Percentiles rank a stretch among this genome's conserved stretches.
phyloP scores from a whole-genome alignment of 2,113 vertebrate species.

The Henicopernis longicauda region DNA sequence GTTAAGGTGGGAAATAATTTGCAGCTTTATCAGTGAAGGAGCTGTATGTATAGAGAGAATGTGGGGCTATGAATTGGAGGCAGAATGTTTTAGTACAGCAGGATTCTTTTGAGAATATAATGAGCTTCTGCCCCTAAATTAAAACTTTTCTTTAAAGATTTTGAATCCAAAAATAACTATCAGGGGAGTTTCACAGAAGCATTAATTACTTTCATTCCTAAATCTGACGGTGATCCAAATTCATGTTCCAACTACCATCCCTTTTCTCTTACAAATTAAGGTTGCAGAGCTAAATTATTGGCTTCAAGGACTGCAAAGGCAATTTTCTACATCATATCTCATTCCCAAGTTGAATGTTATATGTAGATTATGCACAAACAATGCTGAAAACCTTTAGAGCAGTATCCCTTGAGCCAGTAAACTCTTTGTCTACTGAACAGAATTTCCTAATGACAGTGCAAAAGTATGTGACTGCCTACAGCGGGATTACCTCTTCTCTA shows the following conservation, averaged over 20 bases:
- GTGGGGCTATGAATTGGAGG: neutral
- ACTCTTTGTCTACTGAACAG: conserved; percentile 23
- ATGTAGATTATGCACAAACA: conserved; percentile 57
- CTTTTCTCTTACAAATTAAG: conserved; percentile 64
- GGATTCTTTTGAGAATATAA: conserved; percentile 54
- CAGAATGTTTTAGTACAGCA: conserved; percentile 37
- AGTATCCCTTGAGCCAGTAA: conserved; percentile 30
- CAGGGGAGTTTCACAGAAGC: conserved; percentile 58
- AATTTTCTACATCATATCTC: conserved; percentile 64
- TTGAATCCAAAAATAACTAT: conserved; percentile 64
- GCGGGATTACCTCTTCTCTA: neutral
- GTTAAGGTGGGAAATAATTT: conserved; percentile 25
- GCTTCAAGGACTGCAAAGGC: conserved; percentile 58
- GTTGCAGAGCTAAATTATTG: conserved; percentile 63
- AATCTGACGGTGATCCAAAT: conserved; percentile 64
- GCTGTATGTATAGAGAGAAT: neutral
- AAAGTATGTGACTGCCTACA: neutral
- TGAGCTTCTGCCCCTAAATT: conserved; percentile 63
- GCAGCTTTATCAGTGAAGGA: neutral
- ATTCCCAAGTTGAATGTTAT: conserved; percentile 58
- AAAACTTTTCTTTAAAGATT: conserved; percentile 67
- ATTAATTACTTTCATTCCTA: conserved; percentile 69
- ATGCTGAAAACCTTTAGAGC: conserved; percentile 29
- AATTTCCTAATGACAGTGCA: neutral
- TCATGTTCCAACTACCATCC: conserved; percentile 51